Evolutionary conservation across 1,140 invertebrate genomes (phyloP).

Genomic region (Drosophila quadrilineata): DNA sequence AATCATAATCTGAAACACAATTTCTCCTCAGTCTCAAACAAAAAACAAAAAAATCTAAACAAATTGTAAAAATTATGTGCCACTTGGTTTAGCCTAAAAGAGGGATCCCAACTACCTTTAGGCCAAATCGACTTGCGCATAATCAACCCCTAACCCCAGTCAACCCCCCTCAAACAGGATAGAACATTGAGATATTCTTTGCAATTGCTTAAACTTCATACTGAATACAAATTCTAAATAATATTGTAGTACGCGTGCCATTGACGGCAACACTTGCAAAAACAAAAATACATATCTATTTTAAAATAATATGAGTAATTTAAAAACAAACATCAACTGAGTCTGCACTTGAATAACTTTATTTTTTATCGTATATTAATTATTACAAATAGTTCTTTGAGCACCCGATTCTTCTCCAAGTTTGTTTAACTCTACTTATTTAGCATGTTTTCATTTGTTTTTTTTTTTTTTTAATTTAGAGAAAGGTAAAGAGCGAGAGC

Average conservation of each 20-base stretch:
- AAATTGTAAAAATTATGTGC: slow-evolving; percentile 72
- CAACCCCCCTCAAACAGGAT: slow-evolving; percentile 2
- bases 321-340: slow-evolving; percentile 4
- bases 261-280: slow-evolving; percentile 45
- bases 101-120: too few relatives aligned
- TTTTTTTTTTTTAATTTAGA: slow-evolving; percentile 47
- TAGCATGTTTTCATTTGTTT: slow-evolving; percentile 8
- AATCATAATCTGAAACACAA: too few relatives aligned
- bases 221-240: slow-evolving; percentile 28
- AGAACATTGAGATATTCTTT: slow-evolving; percentile 9
- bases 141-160: slow-evolving; percentile 35
- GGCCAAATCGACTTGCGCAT: slow-evolving; percentile 78
- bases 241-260: slow-evolving; percentile 66
- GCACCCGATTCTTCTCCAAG: too few relatives aligned
- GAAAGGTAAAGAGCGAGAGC: too few relatives aligned
- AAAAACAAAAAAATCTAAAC: too few relatives aligned
- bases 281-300: background rate
- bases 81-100: slow-evolving; percentile 69
- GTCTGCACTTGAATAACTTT: slow-evolving; percentile 16
- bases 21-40: too few relatives aligned
- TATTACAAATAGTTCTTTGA: background rate
- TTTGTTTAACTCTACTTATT: too few relatives aligned
- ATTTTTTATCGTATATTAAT: slow-evolving; percentile 9
- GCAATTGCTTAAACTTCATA: too few relatives aligned
- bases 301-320: slow-evolving; percentile 6